phyloP scores from a whole-genome alignment of 2,888 invertebrate species.

The Kryphioiulus occultus region DNA sequence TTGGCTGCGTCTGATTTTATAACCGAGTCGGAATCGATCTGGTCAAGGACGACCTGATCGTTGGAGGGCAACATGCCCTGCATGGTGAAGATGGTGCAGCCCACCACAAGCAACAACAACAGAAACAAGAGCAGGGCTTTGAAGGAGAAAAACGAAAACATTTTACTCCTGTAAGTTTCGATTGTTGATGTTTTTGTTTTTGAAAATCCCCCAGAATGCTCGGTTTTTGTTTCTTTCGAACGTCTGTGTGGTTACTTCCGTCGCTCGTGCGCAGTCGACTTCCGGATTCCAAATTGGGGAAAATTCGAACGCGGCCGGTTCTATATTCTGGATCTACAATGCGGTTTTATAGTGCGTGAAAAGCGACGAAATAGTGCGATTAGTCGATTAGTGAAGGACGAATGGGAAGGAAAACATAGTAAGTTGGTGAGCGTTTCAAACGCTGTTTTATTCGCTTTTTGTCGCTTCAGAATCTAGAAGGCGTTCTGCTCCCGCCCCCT shows the following conservation, averaged over 20 bases:
- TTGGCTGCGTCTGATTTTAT: not conserved
- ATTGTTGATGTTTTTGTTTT: too few relatives aligned
- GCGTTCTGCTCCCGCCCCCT: not conserved
- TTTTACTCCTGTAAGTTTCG: not conserved
- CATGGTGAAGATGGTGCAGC: constrained; percentile 42
- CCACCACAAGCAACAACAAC: constrained; percentile 16
- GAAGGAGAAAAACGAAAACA: not conserved
- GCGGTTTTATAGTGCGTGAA: not conserved
- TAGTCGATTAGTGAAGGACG: not conserved
- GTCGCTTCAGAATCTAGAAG: not conserved
- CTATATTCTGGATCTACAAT: too few relatives aligned
- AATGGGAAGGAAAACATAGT: not conserved
- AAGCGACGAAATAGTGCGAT: not conserved
- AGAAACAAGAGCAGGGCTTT: constrained; percentile 29
- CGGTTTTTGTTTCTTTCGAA: not conserved
- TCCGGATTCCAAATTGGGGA: not conserved
- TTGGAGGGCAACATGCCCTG: constrained; percentile 45
- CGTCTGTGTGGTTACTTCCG: not conserved
- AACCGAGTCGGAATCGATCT: not conserved
- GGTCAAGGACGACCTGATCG: not conserved
- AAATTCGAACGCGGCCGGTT: not conserved
- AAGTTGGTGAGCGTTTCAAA: not conserved
- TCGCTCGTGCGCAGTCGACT: not conserved
- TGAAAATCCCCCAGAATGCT: too few relatives aligned
- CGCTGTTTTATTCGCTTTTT: not conserved